Percentiles rank a stretch among this genome's conserved stretches.
Conservation (phyloP, 2,888 invertebrate genomes). For the Acleris cristana region DNA sequence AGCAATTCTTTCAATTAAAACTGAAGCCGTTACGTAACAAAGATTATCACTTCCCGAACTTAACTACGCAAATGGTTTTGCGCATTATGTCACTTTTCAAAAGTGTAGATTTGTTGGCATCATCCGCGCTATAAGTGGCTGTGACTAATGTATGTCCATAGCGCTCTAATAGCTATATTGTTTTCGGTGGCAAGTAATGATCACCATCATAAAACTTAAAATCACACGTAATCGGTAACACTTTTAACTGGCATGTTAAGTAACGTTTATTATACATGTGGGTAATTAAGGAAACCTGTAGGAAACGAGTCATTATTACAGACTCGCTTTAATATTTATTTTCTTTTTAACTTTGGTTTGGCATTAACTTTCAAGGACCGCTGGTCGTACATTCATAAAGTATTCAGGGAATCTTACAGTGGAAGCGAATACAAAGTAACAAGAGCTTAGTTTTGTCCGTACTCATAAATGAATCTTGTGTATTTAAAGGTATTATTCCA, state of each 20-base stretch:
- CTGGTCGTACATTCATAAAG: not conserved
- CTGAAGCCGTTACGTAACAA: constrained; percentile 21
- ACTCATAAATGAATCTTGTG: no score
- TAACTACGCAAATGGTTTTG: constrained; percentile 37
- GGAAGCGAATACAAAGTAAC: no score
- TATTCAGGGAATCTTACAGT: not conserved
- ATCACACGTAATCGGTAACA: constrained; percentile 16
- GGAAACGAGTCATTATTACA: constrained; percentile 17
- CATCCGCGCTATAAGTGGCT: constrained; percentile 42
- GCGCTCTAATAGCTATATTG: constrained; percentile 26
- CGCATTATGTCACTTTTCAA: constrained; percentile 39
- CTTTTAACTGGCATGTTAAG: constrained; percentile 21
- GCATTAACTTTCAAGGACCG: not conserved
- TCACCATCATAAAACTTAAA: constrained; percentile 29
- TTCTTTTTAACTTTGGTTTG: not conserved
- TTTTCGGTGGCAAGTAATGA: constrained; percentile 34
- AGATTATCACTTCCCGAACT: constrained; percentile 22
- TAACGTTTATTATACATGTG: constrained; percentile 17
- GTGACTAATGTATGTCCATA: constrained; percentile 42
- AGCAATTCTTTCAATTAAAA: constrained; percentile 25
- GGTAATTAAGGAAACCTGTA: constrained; percentile 15
- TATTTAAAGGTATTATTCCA: no score
- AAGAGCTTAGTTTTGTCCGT: no score
- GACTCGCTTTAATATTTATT: constrained; percentile 21
- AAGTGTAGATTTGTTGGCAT: constrained; percentile 41